A percentile compares a stretch with the other conserved stretches of the same genome.
Evolutionary conservation across 1,140 invertebrate species (phyloP).

Genomic region (Drosophila tsacasi): DNA sequence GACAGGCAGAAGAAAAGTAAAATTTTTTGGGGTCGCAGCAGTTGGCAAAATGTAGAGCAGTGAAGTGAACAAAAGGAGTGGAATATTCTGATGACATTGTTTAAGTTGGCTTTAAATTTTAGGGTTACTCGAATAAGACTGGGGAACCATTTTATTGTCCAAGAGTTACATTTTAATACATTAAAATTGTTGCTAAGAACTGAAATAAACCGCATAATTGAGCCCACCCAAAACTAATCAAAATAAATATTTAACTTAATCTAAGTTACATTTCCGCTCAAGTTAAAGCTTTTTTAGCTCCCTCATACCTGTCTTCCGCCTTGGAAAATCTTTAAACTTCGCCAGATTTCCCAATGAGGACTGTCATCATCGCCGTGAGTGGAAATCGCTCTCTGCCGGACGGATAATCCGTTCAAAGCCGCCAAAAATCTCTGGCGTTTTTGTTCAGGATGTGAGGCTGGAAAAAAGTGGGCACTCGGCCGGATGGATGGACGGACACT

Average conservation of each 20-base stretch:
- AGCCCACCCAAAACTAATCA: no score
- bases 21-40: slow-evolving; percentile 16
- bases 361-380: slow-evolving; percentile 19
- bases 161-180: no score
- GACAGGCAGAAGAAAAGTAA: no score
- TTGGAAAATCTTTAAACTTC: slow-evolving; percentile 22
- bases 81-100: slow-evolving; percentile 6
- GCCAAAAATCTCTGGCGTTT: slow-evolving; percentile 72
- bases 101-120: slow-evolving; percentile 14
- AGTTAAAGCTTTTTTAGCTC: slow-evolving; percentile 2
- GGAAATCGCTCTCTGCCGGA: slow-evolving; percentile 37
- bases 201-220: no score
- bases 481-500: slow-evolving; percentile 40
- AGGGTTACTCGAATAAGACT: not conserved
- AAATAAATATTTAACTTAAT: not conserved
- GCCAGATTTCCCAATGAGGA: slow-evolving; percentile 8
- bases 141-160: not conserved
- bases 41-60: slow-evolving; percentile 39
- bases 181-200: no score
- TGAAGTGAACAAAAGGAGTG: slow-evolving; percentile 57
- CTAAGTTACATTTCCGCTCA: not conserved
- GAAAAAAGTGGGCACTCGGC: slow-evolving; percentile 4
- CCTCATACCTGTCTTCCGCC: not conserved
- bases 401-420: slow-evolving; percentile 77
- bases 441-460: slow-evolving; percentile 32